These are phyloP conservation scores for Liasis olivaceus DNA, from an alignment of 2,797 vertebrate species.

Conservation along the genomic window DNA sequence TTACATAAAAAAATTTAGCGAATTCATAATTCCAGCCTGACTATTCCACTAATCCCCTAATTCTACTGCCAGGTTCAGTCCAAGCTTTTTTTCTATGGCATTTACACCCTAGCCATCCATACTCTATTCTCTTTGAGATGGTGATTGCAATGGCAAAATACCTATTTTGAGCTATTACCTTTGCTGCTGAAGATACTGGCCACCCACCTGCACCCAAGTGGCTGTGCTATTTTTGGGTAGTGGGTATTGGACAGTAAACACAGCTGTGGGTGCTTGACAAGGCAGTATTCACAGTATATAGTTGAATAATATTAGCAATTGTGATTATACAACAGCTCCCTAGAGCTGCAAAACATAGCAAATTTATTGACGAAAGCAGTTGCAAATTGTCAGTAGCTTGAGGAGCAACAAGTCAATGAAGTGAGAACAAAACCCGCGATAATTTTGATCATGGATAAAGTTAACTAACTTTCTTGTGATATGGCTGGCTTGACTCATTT, in stretches of 20 bases:
- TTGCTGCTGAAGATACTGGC: not conserved
- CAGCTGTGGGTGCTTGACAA: constrained; percentile 48
- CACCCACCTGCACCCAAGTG: not conserved
- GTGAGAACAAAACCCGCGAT: not conserved
- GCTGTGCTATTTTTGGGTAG: constrained; percentile 42
- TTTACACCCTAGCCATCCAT: not conserved
- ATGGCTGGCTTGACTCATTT: not conserved
- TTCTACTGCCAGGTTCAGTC: not conserved
- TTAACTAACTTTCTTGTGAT: not conserved
- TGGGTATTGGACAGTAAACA: constrained; percentile 43
- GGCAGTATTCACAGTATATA: constrained; percentile 46
- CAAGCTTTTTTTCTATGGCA: not conserved
- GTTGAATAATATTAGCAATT: constrained; percentile 52
- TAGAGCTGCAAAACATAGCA: constrained; percentile 17
- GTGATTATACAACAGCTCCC: constrained; percentile 22
- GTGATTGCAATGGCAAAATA: not conserved
- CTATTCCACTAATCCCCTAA: not conserved
- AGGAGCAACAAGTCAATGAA: not conserved
- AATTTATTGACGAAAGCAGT: constrained; percentile 27
- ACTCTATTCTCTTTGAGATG: not conserved
- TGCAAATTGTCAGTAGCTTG: not conserved
- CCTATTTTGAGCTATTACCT: not conserved
- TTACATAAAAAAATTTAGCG: no score
- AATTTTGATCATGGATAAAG: no score
- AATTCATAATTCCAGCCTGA: not conserved